A percentile compares a stretch with the other conserved stretches of the same genome.
Conservation (phyloP, 2,113 vertebrate genomes). For the Forbesichthys papilliferus region DNA sequence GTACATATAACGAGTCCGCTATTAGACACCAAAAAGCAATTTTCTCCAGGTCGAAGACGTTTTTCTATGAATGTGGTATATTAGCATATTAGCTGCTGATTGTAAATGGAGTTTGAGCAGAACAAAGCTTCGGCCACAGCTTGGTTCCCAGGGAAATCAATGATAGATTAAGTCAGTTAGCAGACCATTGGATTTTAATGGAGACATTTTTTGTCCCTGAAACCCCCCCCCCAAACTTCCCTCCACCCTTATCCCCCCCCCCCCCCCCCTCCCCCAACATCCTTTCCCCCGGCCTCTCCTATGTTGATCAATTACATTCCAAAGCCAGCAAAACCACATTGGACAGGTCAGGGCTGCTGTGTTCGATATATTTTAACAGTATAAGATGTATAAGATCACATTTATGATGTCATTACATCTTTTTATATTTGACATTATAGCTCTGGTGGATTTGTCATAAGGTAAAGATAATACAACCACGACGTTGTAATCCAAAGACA, state of each 20-base stretch:
- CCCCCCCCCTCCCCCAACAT: no score
- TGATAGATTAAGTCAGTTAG: slow-evolving; percentile 57
- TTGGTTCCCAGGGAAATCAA: slow-evolving; percentile 27
- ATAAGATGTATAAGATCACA: neutral
- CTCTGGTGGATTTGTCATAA: neutral
- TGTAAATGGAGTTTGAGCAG: slow-evolving; percentile 50
- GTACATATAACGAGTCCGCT: slow-evolving; percentile 3
- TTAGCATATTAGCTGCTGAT: slow-evolving; percentile 33
- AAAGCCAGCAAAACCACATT: slow-evolving; percentile 13
- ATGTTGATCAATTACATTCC: slow-evolving; percentile 37
- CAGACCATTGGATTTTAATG: slow-evolving; percentile 57
- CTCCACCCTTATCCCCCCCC: no score
- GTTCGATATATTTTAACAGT: neutral
- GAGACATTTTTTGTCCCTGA: slow-evolving; percentile 55
- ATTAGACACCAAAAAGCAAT: slow-evolving; percentile 26
- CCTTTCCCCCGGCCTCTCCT: slow-evolving; percentile 8
- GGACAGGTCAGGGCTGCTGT: slow-evolving; percentile 2
- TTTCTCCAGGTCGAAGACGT: slow-evolving; percentile 24
- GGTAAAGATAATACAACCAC: neutral
- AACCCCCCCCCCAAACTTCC: slow-evolving; percentile 5
- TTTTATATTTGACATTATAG: neutral
- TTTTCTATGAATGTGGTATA: slow-evolving; percentile 32
- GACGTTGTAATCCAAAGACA: neutral
- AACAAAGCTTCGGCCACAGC: slow-evolving; percentile 19
- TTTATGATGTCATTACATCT: neutral